Conservation (phyloP, 2,888 invertebrate species). For the Ptilodon capucinus region DNA sequence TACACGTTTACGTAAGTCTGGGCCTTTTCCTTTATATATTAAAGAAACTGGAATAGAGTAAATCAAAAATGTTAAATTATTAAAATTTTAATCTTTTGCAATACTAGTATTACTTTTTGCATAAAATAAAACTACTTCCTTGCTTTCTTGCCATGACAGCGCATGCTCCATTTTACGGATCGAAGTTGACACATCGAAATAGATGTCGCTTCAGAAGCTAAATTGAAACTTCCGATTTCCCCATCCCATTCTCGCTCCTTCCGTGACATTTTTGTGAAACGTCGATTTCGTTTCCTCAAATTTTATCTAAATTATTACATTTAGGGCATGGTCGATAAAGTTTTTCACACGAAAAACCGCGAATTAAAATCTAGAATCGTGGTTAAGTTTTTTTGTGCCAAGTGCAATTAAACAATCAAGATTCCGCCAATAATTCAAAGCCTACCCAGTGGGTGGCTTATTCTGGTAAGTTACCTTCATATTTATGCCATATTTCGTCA, state of each 20-base stretch:
- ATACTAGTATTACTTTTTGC: too few relatives aligned
- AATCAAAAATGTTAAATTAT: not conserved
- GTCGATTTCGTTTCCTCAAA: slow-evolving; percentile 64
- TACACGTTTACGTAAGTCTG: too few relatives aligned
- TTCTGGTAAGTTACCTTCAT: slow-evolving; percentile 80
- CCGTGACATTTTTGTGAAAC: slow-evolving; percentile 72
- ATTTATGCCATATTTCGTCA: slow-evolving; percentile 31
- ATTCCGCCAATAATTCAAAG: slow-evolving; percentile 91
- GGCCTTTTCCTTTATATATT: too few relatives aligned
- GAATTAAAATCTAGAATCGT: slow-evolving; percentile 70
- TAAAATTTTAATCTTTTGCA: too few relatives aligned
- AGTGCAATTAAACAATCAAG: slow-evolving; percentile 87
- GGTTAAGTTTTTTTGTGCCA: slow-evolving; percentile 79
- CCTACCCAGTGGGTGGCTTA: slow-evolving; percentile 92
- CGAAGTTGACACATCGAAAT: slow-evolving; percentile 37
- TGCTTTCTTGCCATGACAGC: slow-evolving; percentile 25
- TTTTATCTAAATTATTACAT: slow-evolving; percentile 58
- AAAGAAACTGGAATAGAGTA: too few relatives aligned
- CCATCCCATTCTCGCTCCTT: slow-evolving; percentile 54
- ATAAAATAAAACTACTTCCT: too few relatives aligned
- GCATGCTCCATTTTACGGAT: slow-evolving; percentile 64
- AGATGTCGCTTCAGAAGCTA: slow-evolving; percentile 53
- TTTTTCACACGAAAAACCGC: slow-evolving; percentile 68
- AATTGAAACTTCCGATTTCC: slow-evolving; percentile 38
- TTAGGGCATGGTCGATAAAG: slow-evolving; percentile 79